Base-by-base conservation (phyloP, 2,113 vertebrate genomes). In the Penelope pileata region DNA sequence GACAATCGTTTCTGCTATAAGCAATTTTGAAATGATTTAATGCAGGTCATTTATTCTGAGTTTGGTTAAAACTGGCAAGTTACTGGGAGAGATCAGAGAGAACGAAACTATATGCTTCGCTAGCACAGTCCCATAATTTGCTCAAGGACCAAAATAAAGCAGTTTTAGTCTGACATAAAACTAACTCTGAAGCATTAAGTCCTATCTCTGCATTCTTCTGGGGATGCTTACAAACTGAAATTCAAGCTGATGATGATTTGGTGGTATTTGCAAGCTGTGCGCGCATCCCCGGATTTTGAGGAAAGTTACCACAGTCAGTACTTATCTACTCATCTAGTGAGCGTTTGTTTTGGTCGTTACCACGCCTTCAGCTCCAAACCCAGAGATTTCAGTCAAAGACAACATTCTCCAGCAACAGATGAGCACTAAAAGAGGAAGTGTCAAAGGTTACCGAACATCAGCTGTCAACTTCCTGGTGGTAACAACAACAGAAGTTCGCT, bases 101-200 rank as follows among this genome's bases (percentile, higher is more conserved):
- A 58, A 72, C 58, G 29, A 40, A 42, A 48, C 11, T 34, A 7
- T 23, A 69, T 45, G 12, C 6, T 60, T 5, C 53, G 53, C 4
- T 5, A 59, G 29, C 24, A 75, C 5, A 50, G 23, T 54, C 18
- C 63, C 24, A 18, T 66, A 47, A 81, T 12, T 50, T 42, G 56
- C 27, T 53, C 0, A 0, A 62, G 51, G 32, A 77, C 16, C 10
- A 48, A 48, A 83, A 73, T 22, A 73, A 29, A 2, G 17, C 2
- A 32, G 64, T 30, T 88, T 59, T 43, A 53, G 74, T n/a, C 4
- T 0, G 6, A 78, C 17, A 66, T 4, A 27, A 54, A 88, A 60
- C 16, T 53, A 75, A 45, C 2, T 34, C 32, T 70, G 26, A 27
- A 47, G 40, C 74, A 17, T 11, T 10, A 60, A 45, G 21, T 29